phyloP scores from a whole-genome alignment of 2,888 invertebrate genomes.

The Trachelus tabidus region DNA sequence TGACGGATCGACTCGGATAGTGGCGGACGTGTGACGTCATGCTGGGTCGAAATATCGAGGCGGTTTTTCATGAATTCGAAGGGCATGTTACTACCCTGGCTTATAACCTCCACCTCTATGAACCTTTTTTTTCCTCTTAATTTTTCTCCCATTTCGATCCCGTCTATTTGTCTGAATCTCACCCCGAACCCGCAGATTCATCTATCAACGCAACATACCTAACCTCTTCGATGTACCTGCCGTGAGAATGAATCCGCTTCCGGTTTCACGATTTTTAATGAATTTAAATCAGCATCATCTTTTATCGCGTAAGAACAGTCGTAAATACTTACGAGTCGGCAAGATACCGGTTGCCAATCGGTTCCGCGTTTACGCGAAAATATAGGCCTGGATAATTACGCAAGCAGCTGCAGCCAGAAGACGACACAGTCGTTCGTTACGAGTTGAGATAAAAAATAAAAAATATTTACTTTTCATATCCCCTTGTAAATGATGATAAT shows the following conservation, averaged over 20 bases:
- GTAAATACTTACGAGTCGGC: constrained; percentile 6
- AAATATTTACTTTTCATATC: not conserved
- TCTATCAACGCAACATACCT: constrained; percentile 56
- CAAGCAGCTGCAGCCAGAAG: not conserved
- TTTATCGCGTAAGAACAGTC: not conserved
- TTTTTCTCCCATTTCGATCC: not conserved
- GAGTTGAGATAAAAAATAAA: not conserved
- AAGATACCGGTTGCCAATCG: not conserved
- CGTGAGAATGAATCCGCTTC: constrained; percentile 41
- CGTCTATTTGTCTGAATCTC: constrained; percentile 1
- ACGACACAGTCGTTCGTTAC: not conserved
- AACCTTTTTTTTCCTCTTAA: not conserved
- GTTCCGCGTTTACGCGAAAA: constrained; percentile 7
- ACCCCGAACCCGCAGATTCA: constrained; percentile 38
- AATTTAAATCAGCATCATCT: constrained; percentile 31
- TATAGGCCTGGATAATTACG: not conserved
- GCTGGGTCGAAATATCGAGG: constrained; percentile 51
- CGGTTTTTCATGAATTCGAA: constrained; percentile 58
- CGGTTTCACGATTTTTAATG: constrained; percentile 34
- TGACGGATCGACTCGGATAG: constrained; percentile 52
- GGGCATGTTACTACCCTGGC: constrained; percentile 33
- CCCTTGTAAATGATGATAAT: not conserved
- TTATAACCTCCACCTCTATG: not conserved
- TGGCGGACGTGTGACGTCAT: constrained; percentile 52
- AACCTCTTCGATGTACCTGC: constrained; percentile 7